Base-by-base conservation (phyloP, 1,140 invertebrate species). In the Apocrypta bakeri region DNA sequence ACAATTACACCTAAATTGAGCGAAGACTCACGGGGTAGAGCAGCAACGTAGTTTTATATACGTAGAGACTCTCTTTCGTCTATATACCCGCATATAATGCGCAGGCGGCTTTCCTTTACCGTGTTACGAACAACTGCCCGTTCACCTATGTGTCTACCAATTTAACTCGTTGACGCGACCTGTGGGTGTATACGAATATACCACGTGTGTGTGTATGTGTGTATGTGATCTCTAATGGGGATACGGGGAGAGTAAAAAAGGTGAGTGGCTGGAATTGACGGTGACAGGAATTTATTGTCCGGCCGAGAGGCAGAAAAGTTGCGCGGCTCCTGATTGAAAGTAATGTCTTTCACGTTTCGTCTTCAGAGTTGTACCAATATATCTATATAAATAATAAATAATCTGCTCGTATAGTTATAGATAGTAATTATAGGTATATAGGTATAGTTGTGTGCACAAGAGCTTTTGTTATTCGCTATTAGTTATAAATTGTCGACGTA, bases 1-100 rank as follows among this genome's bases (percentile, higher is more conserved):
- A 89, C 86, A 89, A 90, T 90, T 90, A 90, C 85, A 78, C 86
- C 85, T 89, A 87, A 89, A 89, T 89, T 87, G 86, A 88, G 84
- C 81, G 86, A 85, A 88, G 88, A 88, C 89, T 87, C 87, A 86
- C 86, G 69, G 85, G 82, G 27, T 64, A 56, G 48, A 56, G 21
- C 7, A 56, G 21, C 17, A 2, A 48, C 42, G 42, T 48, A 48
- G 42, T 48, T 48, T 48, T 48, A 48, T 48, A 48, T 14, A 42
- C 9, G 4, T 48, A 48, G 4, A n/a, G n/a, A 4, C 33, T 37
- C 33, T 37, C 33, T 27, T 29, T n/a, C n/a, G n/a, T n/a, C n/a
- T 37, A 27, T 63, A 81, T 78, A 76, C 89, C 89, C 89, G 89
- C 88, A 90, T 90, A 82, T 2, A 37, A 37, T 37, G 9, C 33